These are phyloP conservation scores for Leucophora obtusa DNA, from an alignment of 2,888 invertebrate genomes.

Conservation along the genomic window DNA sequence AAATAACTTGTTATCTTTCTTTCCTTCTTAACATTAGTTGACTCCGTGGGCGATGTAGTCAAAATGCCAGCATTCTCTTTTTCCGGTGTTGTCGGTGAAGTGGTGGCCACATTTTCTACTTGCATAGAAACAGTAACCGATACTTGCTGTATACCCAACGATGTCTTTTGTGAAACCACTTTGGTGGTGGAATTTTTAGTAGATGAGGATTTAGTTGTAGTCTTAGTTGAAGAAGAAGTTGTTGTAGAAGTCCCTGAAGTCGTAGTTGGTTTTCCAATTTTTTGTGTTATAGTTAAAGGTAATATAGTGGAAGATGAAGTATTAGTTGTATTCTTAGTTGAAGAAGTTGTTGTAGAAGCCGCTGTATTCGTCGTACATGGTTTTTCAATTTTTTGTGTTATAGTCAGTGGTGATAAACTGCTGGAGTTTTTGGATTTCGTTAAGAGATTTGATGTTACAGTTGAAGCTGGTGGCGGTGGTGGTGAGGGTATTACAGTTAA, in stretches of 20 bases:
- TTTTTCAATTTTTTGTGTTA: not conserved
- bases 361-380: too few species aligned
- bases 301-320: constrained; percentile 25
- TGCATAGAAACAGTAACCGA: constrained; percentile 75
- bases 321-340: too few species aligned
- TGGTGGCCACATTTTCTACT: constrained; percentile 64
- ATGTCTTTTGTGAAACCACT: constrained; percentile 57
- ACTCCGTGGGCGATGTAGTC: constrained; percentile 16
- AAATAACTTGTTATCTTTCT: constrained; percentile 74
- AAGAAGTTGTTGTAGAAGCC: too few species aligned
- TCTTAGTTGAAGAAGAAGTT: constrained; percentile 11
- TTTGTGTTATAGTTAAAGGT: constrained; percentile 50
- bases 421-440: constrained; percentile 27
- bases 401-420: too few species aligned
- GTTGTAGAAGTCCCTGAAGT: not conserved
- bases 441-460: constrained; percentile 15
- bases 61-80: constrained; percentile 63
- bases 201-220: constrained; percentile 42
- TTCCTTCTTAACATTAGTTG: constrained; percentile 63
- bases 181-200: constrained; percentile 47
- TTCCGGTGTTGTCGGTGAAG: constrained; percentile 29
- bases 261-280: constrained; percentile 44
- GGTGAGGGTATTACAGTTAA: constrained; percentile 50
- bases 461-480: not conserved
- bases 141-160: constrained; percentile 66